These are phyloP conservation scores for Puma concolor DNA, from an alignment of 2,113 vertebrate genomes.

Conservation along the genomic window DNA sequence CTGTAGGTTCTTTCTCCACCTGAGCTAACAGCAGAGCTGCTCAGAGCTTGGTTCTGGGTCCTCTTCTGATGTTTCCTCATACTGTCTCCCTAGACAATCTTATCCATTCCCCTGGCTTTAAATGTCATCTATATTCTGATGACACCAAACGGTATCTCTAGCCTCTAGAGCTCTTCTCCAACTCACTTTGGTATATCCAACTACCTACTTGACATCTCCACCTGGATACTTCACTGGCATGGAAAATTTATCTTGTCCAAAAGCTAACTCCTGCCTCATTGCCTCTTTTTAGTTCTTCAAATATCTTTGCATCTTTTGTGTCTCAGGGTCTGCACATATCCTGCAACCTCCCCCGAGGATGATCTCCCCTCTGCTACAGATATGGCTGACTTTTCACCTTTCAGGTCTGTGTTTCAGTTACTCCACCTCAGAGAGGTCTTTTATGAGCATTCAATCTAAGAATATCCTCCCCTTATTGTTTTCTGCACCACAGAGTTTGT, in stretches of 20 bases:
- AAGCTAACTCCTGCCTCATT: neutral
- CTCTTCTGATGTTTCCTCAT: neutral
- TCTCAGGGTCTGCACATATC: neutral
- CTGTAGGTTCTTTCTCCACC: neutral
- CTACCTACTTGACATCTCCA: neutral
- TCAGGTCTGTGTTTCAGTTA: neutral
- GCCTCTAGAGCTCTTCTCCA: neutral
- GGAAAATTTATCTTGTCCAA: neutral
- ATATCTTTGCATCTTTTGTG: neutral
- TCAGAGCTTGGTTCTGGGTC: neutral
- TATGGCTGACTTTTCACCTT: neutral
- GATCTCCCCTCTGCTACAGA: neutral
- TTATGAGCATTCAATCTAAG: neutral
- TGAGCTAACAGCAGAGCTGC: neutral
- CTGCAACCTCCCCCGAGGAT: neutral
- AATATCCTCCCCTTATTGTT: neutral
- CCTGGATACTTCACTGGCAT: neutral
- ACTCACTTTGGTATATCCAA: neutral
- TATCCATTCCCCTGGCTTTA: neutral
- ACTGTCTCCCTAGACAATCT: neutral
- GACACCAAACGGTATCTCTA: neutral
- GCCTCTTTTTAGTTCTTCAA: neutral
- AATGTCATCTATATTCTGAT: neutral
- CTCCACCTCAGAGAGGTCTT: neutral
- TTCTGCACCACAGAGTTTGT: neutral